Percentiles rank a stretch among this genome's conserved stretches.
Evolutionary conservation across 2,113 vertebrate genomes (phyloP).

Genomic region (Rhinichthys klamathensis): DNA sequence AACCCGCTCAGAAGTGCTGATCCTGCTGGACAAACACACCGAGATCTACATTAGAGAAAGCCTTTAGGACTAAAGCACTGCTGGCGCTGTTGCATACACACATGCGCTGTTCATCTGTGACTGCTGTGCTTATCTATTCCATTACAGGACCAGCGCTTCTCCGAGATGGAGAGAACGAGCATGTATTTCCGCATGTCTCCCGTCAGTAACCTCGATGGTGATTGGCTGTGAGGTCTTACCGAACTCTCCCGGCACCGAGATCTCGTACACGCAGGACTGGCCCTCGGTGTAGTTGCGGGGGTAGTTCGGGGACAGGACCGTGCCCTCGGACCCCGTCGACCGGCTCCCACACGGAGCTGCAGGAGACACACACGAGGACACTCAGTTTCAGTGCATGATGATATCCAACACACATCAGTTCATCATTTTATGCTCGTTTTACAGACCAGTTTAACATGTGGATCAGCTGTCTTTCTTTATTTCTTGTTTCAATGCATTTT

Average conservation of each 20-base stretch:
- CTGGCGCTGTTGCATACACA: neutral
- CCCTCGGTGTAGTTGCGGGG: slow-evolving; percentile 95
- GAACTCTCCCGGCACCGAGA: slow-evolving; percentile 95
- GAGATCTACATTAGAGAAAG: neutral
- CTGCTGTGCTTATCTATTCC: slow-evolving; percentile 12
- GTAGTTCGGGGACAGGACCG: slow-evolving; percentile 95
- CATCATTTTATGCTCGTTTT: neutral
- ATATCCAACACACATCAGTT: neutral
- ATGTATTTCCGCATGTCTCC: no score
- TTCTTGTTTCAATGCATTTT: no score
- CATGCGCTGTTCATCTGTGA: neutral
- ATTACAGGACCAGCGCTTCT: neutral
- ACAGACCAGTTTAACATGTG: neutral
- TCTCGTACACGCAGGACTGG: slow-evolving; percentile 92
- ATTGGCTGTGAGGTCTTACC: slow-evolving; percentile 77
- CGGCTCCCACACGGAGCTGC: slow-evolving; percentile 95
- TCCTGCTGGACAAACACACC: neutral
- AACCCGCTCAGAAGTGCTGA: neutral
- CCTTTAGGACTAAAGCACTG: neutral
- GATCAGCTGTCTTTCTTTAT: no score
- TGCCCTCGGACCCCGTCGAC: slow-evolving; percentile 93
- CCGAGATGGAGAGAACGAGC: neutral
- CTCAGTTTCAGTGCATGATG: neutral
- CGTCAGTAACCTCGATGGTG: no score
- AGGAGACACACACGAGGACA: slow-evolving; percentile 40